These are phyloP conservation scores for Anseranas semipalmata DNA, from an alignment of 2,113 vertebrate species.

Conservation along the genomic window DNA sequence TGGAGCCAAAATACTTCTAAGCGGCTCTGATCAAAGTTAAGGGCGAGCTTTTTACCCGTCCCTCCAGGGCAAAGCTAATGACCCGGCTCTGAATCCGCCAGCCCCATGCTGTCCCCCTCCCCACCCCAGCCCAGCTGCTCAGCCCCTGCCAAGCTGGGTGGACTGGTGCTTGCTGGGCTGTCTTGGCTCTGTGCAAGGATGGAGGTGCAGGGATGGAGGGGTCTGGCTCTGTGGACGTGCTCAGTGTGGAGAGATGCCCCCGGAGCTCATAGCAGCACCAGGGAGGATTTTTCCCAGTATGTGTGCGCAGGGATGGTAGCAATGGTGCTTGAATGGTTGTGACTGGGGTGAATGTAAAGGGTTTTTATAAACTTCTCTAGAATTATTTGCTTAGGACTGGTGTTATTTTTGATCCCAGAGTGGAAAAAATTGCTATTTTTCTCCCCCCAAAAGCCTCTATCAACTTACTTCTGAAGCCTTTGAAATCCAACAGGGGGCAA, in stretches of 20 bases:
- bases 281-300: background rate
- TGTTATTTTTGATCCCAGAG: background rate
- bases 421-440: background rate
- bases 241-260: background rate
- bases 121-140: background rate
- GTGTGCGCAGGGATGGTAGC: background rate
- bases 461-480: background rate
- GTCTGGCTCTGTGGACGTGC: background rate
- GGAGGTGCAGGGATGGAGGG: background rate
- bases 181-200: background rate
- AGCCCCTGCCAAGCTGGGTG: rapidly evolving
- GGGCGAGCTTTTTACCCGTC: background rate
- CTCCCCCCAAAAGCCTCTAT: background rate
- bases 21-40: background rate
- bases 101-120: background rate
- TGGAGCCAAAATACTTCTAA: background rate
- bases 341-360: background rate
- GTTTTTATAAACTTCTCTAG: background rate
- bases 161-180: background rate
- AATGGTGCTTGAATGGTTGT: background rate
- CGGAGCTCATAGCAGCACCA: background rate
- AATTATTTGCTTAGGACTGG: background rate
- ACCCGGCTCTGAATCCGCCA: background rate
- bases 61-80: background rate
- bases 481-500: background rate